Base-by-base conservation (phyloP, 2,113 vertebrate species). In the Salvelinus alpinus region DNA sequence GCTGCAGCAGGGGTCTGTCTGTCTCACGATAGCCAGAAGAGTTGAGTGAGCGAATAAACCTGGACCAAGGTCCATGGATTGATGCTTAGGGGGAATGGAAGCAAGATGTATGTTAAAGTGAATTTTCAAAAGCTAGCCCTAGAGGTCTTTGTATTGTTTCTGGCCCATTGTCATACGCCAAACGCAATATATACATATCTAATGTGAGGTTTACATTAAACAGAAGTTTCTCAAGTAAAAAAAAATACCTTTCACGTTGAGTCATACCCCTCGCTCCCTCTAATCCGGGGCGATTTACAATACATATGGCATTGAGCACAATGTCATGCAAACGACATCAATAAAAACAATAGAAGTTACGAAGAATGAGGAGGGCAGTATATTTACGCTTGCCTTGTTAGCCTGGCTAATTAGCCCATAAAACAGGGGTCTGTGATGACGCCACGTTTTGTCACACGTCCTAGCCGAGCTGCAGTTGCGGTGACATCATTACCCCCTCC, bases 151-250 rank as follows among this genome's bases (percentile, higher is more conserved):
- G 64, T 68, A 62, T 51, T 78, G 66, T 31, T 7, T 18, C 81
- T 87, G 80, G 82, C 73, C 87, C 81, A 80, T 24, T 31, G 76
- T 81, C 73, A 67, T 82, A 78, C 85, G 82, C 81, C 78, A 44
- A 59, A 64, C 76, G 12, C 72, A 64, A 44, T 44, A 44, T 44
- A 44, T 44, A 44, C 38, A 44, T 44, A 44, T 44, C 9, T 44
- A 11, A 44, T 44, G 80, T 66, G 68, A 57, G 57, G 22, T 74
- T 79, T 77, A 77, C 48, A 80, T 86, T 83, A 86, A 90, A 87
- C 69, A 25, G 20, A 80, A 16, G 70, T 80, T 27, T 79, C 38
- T 78, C 78, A 59, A 82, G 80, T n/a, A 71, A 38, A 70, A 70
- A 70, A 34, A 31, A 8, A 57, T 20, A 86, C 80, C 38, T 79